Evolutionary conservation across 2,797 vertebrate species (phyloP), one percentile per base, ranked within the genome.

Genomic region (Gymnopithys bicolor): DNA sequence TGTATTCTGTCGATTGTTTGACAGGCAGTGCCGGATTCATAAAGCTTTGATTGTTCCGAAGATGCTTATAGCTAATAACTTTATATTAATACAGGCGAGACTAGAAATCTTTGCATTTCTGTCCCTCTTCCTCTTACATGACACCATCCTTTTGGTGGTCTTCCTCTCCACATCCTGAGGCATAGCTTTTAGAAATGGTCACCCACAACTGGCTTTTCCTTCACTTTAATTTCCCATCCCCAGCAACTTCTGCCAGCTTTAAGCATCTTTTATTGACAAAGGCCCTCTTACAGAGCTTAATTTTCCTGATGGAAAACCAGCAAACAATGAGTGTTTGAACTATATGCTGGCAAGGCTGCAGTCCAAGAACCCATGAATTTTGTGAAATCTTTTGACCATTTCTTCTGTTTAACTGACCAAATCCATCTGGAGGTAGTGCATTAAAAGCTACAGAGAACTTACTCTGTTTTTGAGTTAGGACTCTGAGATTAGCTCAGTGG

Each of bases 331-430:
- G 5, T 76, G 17, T 68, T 58, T 74, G 49, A 85, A 92, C 56
- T 74, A 75, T 79, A 41, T 13, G 8, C 14, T 51, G 22, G 2
- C 18, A 15, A 92, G 24, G 16, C 8, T 41, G 28, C 23, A 59
- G n/a, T 45, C 73, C 46, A 48, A 28, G 63, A 84, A 80, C 46
- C 17, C 89, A 76, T 5, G 3, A 76, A 63, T 81, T 83, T 55
- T 85, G 45, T 81, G 60, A 85, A 93, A 91, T 43, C 37, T 64
- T 94, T 87, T 89, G 51, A 81, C 45, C 24, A 37, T 89, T 90
- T 94, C 68, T 95, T 84, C 43, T 58, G 16, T n/a, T 80, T 85
- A 78, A 89, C 77, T 87, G 80, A 94, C 30, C 63, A 84, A 90
- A 89, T 82, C 71, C 83, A 33, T 90, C 89, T 91, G 35, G 49